phyloP scores from a whole-genome alignment of 2,888 invertebrate species.

The Hirtodrosophila duncani region DNA sequence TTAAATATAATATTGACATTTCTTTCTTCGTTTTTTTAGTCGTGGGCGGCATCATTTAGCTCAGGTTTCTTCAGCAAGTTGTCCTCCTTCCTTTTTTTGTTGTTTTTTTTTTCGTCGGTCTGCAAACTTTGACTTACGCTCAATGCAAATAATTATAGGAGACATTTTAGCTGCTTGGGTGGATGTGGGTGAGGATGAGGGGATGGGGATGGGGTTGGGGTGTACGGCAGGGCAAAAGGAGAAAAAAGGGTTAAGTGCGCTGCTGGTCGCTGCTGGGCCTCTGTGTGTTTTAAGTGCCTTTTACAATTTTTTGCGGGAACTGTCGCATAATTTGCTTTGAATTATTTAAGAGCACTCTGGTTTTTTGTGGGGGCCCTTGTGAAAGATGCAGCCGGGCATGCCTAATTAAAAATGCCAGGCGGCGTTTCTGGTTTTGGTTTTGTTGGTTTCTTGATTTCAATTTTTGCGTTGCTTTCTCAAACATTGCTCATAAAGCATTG shows the following conservation, averaged over 20 bases:
- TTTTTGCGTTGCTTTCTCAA: slow-evolving; percentile 11
- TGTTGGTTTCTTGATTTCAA: not conserved
- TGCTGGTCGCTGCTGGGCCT: slow-evolving; percentile 14
- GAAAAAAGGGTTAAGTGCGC: slow-evolving; percentile 67
- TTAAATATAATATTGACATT: slow-evolving; percentile 71
- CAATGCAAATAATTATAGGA: slow-evolving; percentile 71
- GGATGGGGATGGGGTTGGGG: slow-evolving; percentile 3
- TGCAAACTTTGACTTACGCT: slow-evolving; percentile 66
- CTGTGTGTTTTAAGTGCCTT: slow-evolving; percentile 49
- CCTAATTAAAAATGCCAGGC: slow-evolving; percentile 55
- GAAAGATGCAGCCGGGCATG: slow-evolving; percentile 33
- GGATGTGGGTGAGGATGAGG: slow-evolving; percentile 18
- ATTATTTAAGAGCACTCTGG: slow-evolving; percentile 54
- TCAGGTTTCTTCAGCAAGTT: slow-evolving; percentile 14
- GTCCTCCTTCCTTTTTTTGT: not conserved
- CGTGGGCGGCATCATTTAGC: too few relatives aligned
- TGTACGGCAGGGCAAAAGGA: not conserved
- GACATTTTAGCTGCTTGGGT: slow-evolving; percentile 49
- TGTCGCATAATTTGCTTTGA: slow-evolving; percentile 69
- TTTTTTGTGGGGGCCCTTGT: not conserved
- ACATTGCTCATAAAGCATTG: slow-evolving; percentile 51
- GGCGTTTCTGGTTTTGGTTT: slow-evolving; percentile 28
- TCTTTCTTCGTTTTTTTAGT: slow-evolving; percentile 47
- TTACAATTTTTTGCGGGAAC: slow-evolving; percentile 51
- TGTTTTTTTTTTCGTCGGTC: slow-evolving; percentile 25